These are phyloP conservation scores for Menura novaehollandiae DNA, from an alignment of 2,113 vertebrate species.

Conservation along the genomic window DNA sequence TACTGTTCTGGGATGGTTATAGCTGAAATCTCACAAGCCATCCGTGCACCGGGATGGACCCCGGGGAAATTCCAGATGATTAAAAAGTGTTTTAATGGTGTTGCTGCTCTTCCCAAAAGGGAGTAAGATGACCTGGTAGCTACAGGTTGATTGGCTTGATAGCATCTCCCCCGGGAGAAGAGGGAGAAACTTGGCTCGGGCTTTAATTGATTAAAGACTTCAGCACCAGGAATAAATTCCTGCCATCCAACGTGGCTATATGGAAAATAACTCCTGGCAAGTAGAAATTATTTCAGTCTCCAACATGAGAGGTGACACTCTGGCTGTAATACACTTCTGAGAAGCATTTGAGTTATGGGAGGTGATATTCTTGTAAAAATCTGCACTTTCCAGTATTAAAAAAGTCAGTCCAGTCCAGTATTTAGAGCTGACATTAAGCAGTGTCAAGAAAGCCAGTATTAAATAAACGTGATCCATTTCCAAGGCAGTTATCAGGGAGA, in stretches of 20 bases:
- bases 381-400: slow-evolving; percentile 5
- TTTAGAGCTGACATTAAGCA: slow-evolving; percentile 16
- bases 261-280: slow-evolving; percentile 51
- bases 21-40: background rate
- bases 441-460: background rate
- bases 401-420: slow-evolving; percentile 8
- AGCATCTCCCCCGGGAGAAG: background rate
- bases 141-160: slow-evolving; percentile 50
- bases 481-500: slow-evolving; percentile 24
- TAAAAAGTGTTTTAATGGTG: slow-evolving; percentile 3
- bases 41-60: accelerated
- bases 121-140: slow-evolving; percentile 28
- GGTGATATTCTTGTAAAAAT: slow-evolving; percentile 26
- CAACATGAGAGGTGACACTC: background rate
- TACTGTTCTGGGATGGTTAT: background rate
- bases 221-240: slow-evolving; percentile 9
- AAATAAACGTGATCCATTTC: slow-evolving; percentile 25
- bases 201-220: slow-evolving; percentile 44
- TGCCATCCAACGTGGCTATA: background rate
- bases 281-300: background rate
- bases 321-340: background rate
- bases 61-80: slow-evolving; percentile 1
- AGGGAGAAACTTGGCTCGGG: background rate
- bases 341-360: background rate
- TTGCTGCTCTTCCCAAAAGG: slow-evolving; percentile 6